Evolutionary conservation across 1,140 invertebrate species (phyloP), one percentile per base, ranked within the genome.

Genomic region (Anoplolepis gracilipes): DNA sequence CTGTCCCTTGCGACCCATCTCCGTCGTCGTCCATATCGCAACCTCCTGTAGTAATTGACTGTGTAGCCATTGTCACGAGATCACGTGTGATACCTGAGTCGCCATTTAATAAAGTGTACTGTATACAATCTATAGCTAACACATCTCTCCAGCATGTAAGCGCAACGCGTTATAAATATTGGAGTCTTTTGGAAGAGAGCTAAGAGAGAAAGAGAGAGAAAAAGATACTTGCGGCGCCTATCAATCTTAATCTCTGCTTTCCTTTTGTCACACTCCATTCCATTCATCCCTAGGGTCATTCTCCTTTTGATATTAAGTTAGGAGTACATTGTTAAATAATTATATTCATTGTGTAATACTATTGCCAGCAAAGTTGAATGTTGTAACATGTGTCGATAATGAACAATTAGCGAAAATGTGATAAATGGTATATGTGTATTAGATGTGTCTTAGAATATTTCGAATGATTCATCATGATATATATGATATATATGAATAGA

Each of bases 11-110:
- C 46, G 92, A 94, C 84, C 93, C 93, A 81, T 95, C 93, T 73
- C 92, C 94, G 62, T 95, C 93, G 77, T 95, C 94, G 75, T 95
- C 94, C 90, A 91, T 88, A 70, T 95, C 94, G 86, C 93, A 94
- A 91, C 92, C 92, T 92, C 92, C 94, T 87, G 92, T 76, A 84
- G 90, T 93, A 91, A 91, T 91, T 73, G 93, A 94, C 88, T 93
- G 94, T 88, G 93, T 93, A 78, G 92, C 92, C 94, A 95, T 94
- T 91, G 94, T 94, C 92, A 94, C 93, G 84, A 95, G 92, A 93
- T 95, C 94, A 92, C 94, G 93, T 86, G 94, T 94, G 93, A 95
- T 94, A 93, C 94, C 95, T 95, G 93, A 92, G 93, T 95, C 92
- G 86, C 90, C 89, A 92, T 92, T 92, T 87, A 86, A 91, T 92